Evolutionary conservation across 1,140 invertebrate genomes (phyloP), one percentile per base, ranked within the genome.

Genomic region (Lordiphosa mommai): DNA sequence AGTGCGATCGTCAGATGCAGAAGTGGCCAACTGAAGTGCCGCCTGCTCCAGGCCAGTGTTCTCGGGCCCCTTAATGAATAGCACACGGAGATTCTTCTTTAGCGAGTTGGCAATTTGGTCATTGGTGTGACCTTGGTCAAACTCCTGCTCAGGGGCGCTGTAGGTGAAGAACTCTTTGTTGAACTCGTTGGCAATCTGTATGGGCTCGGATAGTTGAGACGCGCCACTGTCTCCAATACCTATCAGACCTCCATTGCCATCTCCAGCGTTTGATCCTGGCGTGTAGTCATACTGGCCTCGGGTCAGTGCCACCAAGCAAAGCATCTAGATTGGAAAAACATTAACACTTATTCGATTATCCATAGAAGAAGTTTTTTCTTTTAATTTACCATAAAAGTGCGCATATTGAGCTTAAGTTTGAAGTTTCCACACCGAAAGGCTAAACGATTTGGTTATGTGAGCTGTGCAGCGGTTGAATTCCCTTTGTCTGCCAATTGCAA

Each of bases 71-170:
- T 95, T 95, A 88, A 96, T 95, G 92, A 95, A 95, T 77, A 96
- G 94, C 69, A 96, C 95, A 85, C 94, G 94, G 90, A 95, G 94
- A 88, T 95, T 94, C 71, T 94, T 95, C 87, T 94, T 93, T 60
- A 93, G 88, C 1, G 92, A 90, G 7, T 63, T 72, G 7, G 57
- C 46, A 32, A 76, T 66, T 37, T 72, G 59, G 5, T 76, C 77
- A 32, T 66, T 55, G 23, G 55, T 33, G 1, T 49, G 57, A 0
- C 40, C 40, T 43, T 77, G 77, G 23, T 85, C 64, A 34, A 72
- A 86, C 41, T 85, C 86, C 53, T 76, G 65, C 27, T 86, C 86
- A 1, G 82, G 86, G 2, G 86, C 86, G 0, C 58, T 70, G 34
- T 86, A 84, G 0, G 72, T 53, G 29, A 63, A 86, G 55, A 85